Percentiles rank a stretch among this genome's conserved stretches.
phyloP scores from a whole-genome alignment of 2,113 vertebrate species.

The Vidua macroura region DNA sequence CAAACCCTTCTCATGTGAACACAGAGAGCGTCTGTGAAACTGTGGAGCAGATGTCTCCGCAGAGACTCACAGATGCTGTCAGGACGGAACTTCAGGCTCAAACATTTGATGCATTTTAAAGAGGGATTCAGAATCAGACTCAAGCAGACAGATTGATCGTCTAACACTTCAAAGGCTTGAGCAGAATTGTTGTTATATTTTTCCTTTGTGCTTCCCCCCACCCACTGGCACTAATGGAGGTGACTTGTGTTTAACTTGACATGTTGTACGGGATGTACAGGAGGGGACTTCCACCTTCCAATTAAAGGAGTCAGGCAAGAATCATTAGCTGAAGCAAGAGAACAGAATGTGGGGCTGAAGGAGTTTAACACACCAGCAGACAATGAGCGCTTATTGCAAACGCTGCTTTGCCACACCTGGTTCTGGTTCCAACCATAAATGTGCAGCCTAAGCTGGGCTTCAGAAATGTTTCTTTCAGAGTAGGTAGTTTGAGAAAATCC shows the following conservation, averaged over 20 bases:
- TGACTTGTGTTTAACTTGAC: slow-evolving; percentile 55
- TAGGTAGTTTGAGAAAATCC: slow-evolving; percentile 1
- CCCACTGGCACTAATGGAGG: slow-evolving; percentile 47
- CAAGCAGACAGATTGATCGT: slow-evolving; percentile 78
- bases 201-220: slow-evolving; percentile 58
- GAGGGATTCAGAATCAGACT: slow-evolving; percentile 75
- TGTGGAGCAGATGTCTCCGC: slow-evolving; percentile 76
- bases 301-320: slow-evolving; percentile 33
- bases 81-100: slow-evolving; percentile 76
- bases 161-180: slow-evolving; percentile 77
- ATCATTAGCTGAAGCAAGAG: background rate
- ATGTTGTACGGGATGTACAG: background rate
- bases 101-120: slow-evolving; percentile 83
- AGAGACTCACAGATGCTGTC: slow-evolving; percentile 81
- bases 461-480: background rate
- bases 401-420: background rate
- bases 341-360: background rate
- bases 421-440: background rate
- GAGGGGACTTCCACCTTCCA: slow-evolving; percentile 32
- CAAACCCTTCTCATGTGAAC: slow-evolving; percentile 78
- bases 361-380: background rate
- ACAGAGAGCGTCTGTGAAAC: slow-evolving; percentile 75
- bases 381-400: background rate
- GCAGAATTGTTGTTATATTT: slow-evolving; percentile 59
- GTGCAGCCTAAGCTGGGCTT: background rate